These are phyloP conservation scores for Semotilus atromaculatus DNA, from an alignment of 2,797 vertebrate genomes.

Conservation along the genomic window DNA sequence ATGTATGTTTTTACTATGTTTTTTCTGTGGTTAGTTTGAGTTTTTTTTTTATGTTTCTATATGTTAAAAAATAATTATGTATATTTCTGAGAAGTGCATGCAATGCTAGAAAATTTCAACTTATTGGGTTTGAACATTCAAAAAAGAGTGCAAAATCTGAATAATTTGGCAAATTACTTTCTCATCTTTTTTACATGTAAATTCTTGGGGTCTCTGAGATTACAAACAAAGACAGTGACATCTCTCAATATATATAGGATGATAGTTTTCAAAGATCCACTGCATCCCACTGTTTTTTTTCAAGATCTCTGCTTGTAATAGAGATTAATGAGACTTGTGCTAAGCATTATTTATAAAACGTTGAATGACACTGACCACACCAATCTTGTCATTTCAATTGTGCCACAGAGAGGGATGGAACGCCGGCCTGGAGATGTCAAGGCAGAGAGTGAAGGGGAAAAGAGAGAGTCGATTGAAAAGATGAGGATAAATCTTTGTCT, in stretches of 20 bases:
- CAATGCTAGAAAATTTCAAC: background rate
- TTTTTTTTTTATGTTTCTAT: background rate
- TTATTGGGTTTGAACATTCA: background rate
- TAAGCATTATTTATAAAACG: conserved; percentile 18
- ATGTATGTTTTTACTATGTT: background rate
- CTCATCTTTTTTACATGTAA: background rate
- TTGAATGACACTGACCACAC: conserved; percentile 40
- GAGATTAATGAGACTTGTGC: conserved; percentile 33
- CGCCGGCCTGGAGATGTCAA: conserved; percentile 27
- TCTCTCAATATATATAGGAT: background rate
- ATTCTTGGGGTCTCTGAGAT: background rate
- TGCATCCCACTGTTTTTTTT: background rate
- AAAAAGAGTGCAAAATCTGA: background rate
- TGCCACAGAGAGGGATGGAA: conserved; percentile 23
- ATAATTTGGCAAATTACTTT: background rate
- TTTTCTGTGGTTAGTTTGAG: background rate
- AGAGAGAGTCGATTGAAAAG: conserved; percentile 66
- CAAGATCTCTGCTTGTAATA: conserved; percentile 22
- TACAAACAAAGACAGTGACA: background rate
- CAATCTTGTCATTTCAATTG: conserved; percentile 28
- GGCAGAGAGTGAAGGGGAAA: conserved; percentile 47
- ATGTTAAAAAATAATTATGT: background rate
- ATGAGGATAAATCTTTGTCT: conserved; percentile 75
- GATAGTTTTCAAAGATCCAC: background rate
- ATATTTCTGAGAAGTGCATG: background rate